phyloP scores from a whole-genome alignment of 2,888 invertebrate genomes.

The Dascillus cervinus region DNA sequence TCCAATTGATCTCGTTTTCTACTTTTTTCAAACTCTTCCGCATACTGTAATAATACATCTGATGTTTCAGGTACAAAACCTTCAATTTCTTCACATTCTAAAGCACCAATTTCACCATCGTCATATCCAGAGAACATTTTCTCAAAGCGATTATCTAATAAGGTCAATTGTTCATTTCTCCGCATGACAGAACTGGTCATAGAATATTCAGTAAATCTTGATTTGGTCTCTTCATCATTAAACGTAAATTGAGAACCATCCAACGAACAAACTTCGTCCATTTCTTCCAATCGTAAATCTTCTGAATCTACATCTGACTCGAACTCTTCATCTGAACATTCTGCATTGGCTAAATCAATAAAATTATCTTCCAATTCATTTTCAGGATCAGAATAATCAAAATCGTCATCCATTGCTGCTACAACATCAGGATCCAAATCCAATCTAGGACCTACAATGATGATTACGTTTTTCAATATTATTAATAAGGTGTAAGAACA shows the following conservation, averaged over 20 bases:
- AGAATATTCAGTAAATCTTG: conserved; percentile 87
- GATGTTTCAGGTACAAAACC: conserved; percentile 65
- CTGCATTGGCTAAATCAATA: conserved; percentile 68
- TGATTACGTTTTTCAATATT: not conserved
- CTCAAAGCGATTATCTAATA: conserved; percentile 86
- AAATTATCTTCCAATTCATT: conserved; percentile 91
- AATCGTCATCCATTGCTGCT: conserved; percentile 90
- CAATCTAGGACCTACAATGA: conserved; percentile 46
- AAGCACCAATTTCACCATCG: conserved; percentile 79
- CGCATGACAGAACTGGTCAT: conserved; percentile 86
- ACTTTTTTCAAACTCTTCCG: conserved; percentile 66
- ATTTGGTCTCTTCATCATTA: conserved; percentile 69
- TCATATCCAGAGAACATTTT: conserved; percentile 78
- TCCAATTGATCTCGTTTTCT: conserved; percentile 49
- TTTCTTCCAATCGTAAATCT: conserved; percentile 35
- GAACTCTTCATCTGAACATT: conserved; percentile 34
- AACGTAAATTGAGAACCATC: conserved; percentile 43
- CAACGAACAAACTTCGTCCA: conserved; percentile 43
- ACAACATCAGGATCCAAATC: conserved; percentile 89
- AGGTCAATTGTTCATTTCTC: conserved; percentile 72
- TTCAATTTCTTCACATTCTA: conserved; percentile 88
- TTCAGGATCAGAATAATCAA: conserved; percentile 73
- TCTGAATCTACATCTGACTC: conserved; percentile 24
- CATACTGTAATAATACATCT: conserved; percentile 61
- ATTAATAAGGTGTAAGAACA: not conserved